A percentile compares a stretch with the other conserved stretches of the same genome.
Conservation (phyloP, 2,797 vertebrate genomes). For the Melanogrammus aeglefinus region DNA sequence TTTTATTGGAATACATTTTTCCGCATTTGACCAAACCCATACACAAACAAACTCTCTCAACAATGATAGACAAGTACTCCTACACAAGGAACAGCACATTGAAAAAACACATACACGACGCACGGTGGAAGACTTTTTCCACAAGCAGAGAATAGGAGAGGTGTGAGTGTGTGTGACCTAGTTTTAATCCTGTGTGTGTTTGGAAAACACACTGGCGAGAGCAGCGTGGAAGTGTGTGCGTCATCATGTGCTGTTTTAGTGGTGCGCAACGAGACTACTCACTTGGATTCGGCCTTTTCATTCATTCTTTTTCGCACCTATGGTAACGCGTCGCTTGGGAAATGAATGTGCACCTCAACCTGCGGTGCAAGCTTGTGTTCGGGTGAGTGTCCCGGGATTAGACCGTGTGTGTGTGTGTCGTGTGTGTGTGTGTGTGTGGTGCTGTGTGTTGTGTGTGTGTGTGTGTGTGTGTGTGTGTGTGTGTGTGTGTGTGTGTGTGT, state of each 20-base stretch:
- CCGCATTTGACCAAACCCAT: slow-evolving; percentile 21
- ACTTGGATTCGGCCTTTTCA: background rate
- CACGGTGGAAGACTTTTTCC: slow-evolving; percentile 26
- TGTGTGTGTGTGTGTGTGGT: too few relatives aligned
- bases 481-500: too few relatives aligned
- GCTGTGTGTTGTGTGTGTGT: slow-evolving; percentile 7
- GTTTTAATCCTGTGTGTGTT: background rate
- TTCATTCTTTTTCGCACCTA: background rate
- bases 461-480: slow-evolving; percentile 10
- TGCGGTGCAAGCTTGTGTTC: background rate
- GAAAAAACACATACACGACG: slow-evolving; percentile 33
- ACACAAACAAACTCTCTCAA: slow-evolving; percentile 6
- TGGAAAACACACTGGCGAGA: background rate
- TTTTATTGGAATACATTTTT: slow-evolving; percentile 52
- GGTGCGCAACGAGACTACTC: background rate
- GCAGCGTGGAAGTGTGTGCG: background rate
- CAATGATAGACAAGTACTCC: slow-evolving; percentile 23
- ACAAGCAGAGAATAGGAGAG: slow-evolving; percentile 9
- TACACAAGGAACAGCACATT: slow-evolving; percentile 13
- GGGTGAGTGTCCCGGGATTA: background rate
- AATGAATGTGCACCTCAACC: background rate
- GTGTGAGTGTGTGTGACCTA: slow-evolving; percentile 20
- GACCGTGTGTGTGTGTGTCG: too few relatives aligned
- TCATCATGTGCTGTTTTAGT: background rate
- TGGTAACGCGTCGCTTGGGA: background rate